Base-by-base conservation (phyloP, 2,888 invertebrate genomes). In the Pycnomerus fuliginosus region DNA sequence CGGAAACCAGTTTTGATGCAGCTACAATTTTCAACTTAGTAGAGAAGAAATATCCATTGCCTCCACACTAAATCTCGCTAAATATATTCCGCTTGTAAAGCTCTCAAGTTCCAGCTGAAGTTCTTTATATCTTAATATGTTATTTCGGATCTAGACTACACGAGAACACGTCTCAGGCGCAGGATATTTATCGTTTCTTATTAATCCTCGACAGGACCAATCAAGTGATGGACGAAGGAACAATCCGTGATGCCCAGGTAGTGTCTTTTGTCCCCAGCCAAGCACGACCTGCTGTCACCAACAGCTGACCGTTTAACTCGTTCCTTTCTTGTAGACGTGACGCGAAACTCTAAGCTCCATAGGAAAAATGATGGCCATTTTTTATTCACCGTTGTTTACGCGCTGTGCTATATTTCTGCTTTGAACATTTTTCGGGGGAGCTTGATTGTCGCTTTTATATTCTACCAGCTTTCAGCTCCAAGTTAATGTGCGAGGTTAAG, bases 291-390 rank as follows among this genome's bases (percentile, higher is more conserved):
- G 48, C 61, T 61, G 63, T 62, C 62, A 62, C 60, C 60, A 53
- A 48, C 63, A 63, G 62, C 62, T 63, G 63, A 61, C 62, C 62
- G 56, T 60, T 62, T 63, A 63, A 61, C 61, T 62, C 58, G 59
- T 62, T 63, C 52, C 56, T 58, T 60, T 55, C 55, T 52, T 48
- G 56, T 47, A 55, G 56, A 62, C 63, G 63, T 63, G 63, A 60
- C 54, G 50, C 56, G 60, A 63, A 63, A 55, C 58, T 56, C 52
- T 44, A 41, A 53, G 48, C 38, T 42, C 43, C 29, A 16, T 25
- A 51, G 49, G 56, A 63, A 60, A 62, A 61, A 62, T 62, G 60
- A 56, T 52, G 51, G 51, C 53, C 52, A 61, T 61, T 61, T 61
- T 63, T 63, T 61, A 61, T 61, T 52, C 49, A 50, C 51, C 45